Evolutionary conservation across 35 echinoderm and acorn worm species (phyloP).

Genomic region (Apostichopus japonicus): DNA sequence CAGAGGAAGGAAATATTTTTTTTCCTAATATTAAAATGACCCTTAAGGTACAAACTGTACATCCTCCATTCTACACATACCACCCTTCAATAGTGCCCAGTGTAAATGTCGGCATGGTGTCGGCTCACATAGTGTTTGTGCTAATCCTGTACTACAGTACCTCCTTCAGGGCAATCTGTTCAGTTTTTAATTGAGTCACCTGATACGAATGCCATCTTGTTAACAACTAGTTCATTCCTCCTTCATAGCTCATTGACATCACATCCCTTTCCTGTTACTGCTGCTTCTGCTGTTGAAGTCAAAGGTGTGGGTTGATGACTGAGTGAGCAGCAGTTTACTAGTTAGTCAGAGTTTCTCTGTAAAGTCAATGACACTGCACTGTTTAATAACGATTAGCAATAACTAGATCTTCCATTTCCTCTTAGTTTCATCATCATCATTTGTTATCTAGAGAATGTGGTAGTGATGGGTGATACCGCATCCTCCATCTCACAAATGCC

Average conservation of each 20-base stretch:
- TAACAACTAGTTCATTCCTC: slow-evolving; percentile 30
- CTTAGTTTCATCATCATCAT: neutral
- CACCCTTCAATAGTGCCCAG: no score
- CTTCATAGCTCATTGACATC: neutral
- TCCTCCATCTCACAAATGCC: slow-evolving; percentile 27
- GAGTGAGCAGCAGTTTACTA: neutral
- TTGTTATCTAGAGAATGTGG: neutral
- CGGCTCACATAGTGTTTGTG: neutral
- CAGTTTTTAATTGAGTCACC: slow-evolving; percentile 47
- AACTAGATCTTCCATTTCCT: slow-evolving; percentile 9
- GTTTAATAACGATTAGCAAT: neutral
- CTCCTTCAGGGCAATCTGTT: neutral
- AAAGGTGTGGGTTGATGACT: slow-evolving; percentile 43
- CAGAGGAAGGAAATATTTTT: no score
- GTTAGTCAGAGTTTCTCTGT: neutral
- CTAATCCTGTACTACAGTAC: neutral
- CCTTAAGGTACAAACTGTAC: no score
- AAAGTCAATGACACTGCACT: neutral
- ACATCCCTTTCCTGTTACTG: slow-evolving; percentile 19
- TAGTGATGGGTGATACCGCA: slow-evolving; percentile 44
- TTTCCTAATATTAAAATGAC: no score
- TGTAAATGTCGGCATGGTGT: no score
- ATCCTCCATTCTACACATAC: no score
- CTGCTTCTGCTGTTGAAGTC: neutral
- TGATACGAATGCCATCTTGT: slow-evolving; percentile 21